Evolutionary conservation across 2,113 vertebrate genomes (phyloP), one percentile per base, ranked within the genome.

Genomic region (Brachyhypopomus gauderio): DNA sequence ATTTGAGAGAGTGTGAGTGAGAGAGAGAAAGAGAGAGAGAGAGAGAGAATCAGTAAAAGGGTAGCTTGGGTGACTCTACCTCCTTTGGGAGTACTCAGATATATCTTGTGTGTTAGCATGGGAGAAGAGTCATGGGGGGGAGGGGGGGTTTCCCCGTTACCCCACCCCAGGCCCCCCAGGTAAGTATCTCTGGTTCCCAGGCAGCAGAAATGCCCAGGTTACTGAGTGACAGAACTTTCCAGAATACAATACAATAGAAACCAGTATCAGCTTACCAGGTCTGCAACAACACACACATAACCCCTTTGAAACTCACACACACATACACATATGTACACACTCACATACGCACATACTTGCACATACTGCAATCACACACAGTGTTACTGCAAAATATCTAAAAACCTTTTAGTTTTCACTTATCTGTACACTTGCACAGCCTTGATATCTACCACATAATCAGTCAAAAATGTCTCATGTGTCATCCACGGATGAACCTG

Each of bases 191-290:
- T 79, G 81, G 88, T 91, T 93, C 91, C 90, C 90, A 93, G 87
- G 88, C 86, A 85, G 84, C 84, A 87, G 84, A 89, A 93, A 92
- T 91, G 90, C 86, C 84, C 86, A 89, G 87, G 88, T 89, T 86
- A 87, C 84, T 78, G 62, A 86, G 63, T 38, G 76, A 71, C 73
- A 73, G 81, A 86, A 77, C 80, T 60, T 77, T 83, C 80, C 85
- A 80, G 81, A 82, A 70, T 80, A 76, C 82, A 80, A 82, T 72
- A 85, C 84, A 84, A 78, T 83, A 83, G 80, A 84, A 63, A 82
- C 78, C 30, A 52, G 74, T 74, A 86, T 74, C 84, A 64, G 48
- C 77, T 83, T 83, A 85, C 83, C 45, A 52, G 80, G 73, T 27
- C n/a, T 20, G 66, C 74, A 58, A 36, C 79, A 73, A 70, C 72